Percentiles rank a stretch among this genome's conserved stretches.
Conservation (phyloP, 1,140 invertebrate species). For the Cardiocondyla obscurior region DNA sequence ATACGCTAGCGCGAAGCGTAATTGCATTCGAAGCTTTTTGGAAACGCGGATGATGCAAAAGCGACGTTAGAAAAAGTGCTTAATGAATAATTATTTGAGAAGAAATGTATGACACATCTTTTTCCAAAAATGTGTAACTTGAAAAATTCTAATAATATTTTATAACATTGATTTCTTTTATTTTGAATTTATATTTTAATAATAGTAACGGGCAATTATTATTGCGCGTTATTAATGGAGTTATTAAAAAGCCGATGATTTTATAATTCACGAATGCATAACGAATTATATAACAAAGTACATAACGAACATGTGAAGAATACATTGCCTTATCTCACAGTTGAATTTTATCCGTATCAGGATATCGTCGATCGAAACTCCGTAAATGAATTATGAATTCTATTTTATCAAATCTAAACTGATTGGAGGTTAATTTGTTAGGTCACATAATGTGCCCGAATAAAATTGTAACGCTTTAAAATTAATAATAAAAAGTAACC, state of each 20-base stretch:
- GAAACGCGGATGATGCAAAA: not conserved
- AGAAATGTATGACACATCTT: not conserved
- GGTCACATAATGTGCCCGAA: not conserved
- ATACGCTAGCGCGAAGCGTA: conserved; percentile 2
- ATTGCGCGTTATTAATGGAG: not conserved
- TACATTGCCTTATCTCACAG: not conserved
- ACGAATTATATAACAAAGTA: not conserved
- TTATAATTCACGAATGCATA: not conserved
- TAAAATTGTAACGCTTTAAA: not conserved
- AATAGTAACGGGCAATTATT: not conserved
- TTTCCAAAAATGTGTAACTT: not conserved
- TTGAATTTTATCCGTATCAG: not conserved
- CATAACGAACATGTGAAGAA: not conserved
- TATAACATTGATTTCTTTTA: not conserved
- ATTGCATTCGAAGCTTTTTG: conserved; percentile 25
- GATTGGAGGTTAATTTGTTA: too few relatives aligned
- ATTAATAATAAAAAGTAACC: not conserved
- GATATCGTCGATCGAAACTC: conserved; percentile 7
- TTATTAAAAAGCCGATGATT: not conserved
- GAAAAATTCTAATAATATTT: not conserved
- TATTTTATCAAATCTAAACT: conserved; percentile 20
- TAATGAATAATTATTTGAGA: conserved; percentile 14
- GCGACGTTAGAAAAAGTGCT: not conserved
- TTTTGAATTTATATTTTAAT: not conserved
- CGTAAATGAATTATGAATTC: conserved; percentile 26